Evolutionary conservation across 2,888 invertebrate species (phyloP).

Genomic region (Aleiodes leptofemur): DNA sequence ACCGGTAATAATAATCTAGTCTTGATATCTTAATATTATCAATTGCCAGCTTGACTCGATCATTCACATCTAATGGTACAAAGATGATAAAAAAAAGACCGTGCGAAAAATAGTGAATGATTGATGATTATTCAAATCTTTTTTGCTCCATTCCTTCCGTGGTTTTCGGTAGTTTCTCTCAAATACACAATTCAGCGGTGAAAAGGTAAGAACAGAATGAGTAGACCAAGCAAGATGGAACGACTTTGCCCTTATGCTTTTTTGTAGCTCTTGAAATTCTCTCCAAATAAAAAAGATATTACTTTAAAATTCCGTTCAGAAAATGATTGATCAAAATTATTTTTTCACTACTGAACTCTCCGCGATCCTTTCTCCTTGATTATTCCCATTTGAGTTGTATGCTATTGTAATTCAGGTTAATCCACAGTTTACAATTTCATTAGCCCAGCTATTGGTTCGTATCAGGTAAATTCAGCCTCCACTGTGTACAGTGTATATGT

Average conservation of each 20-base stretch:
- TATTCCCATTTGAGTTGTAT: background rate
- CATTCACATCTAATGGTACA: background rate
- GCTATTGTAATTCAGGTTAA: background rate
- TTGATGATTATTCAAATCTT: background rate
- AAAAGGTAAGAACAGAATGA: no score
- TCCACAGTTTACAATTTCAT: slow-evolving; percentile 31
- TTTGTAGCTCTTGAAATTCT: no score
- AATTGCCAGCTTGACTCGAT: background rate
- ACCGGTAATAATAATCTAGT: slow-evolving; percentile 3
- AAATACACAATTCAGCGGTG: background rate
- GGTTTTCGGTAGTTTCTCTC: background rate
- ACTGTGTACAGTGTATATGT: no score
- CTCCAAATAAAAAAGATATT: no score
- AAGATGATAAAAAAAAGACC: background rate
- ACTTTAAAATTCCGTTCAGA: no score
- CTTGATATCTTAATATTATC: slow-evolving; percentile 21
- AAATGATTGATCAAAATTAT: no score
- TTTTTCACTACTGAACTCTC: background rate
- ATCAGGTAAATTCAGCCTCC: no score
- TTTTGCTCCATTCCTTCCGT: background rate
- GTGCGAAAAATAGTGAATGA: background rate
- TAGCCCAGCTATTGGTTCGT: slow-evolving; percentile 14
- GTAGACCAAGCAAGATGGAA: no score
- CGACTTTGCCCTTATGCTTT: no score
- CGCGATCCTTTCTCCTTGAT: background rate